Evolutionary conservation across 2,797 vertebrate genomes (phyloP).

Genomic region (Spea hammondii): DNA sequence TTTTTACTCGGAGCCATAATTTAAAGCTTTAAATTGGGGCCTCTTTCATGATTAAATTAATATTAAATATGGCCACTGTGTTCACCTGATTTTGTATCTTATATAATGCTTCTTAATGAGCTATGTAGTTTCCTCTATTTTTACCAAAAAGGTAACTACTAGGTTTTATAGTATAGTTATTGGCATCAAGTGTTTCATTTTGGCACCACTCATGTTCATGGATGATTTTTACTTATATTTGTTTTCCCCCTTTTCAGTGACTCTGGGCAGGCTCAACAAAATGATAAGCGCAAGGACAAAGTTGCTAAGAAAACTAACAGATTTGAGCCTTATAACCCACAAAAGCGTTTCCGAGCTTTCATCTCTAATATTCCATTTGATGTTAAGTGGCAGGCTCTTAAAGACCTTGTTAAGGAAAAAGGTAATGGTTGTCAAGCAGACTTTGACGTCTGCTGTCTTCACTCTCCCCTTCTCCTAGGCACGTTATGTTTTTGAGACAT

Average conservation of each 20-base stretch:
- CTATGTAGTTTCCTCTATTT: not conserved
- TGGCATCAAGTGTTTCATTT: too few species aligned
- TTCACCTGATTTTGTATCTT: not conserved
- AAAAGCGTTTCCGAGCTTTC: conserved; percentile 86
- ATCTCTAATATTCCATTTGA: conserved; percentile 98
- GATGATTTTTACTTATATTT: conserved; percentile 9
- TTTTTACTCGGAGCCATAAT: too few species aligned
- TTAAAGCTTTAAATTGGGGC: too few species aligned
- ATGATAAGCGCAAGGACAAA: conserved; percentile 86
- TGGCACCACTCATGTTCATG: too few species aligned
- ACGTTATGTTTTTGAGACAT: too few species aligned
- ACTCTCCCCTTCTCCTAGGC: not conserved
- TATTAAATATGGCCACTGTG: not conserved
- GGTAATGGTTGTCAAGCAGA: conserved; percentile 74
- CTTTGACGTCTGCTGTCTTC: conserved; percentile 38
- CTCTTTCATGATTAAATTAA: not conserved
- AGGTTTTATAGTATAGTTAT: not conserved
- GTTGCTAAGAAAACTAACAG: conserved; percentile 86
- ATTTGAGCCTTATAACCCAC: conserved; percentile 84
- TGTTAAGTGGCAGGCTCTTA: conserved; percentile 96
- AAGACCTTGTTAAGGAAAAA: conserved; percentile 98
- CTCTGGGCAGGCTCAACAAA: conserved; percentile 78
- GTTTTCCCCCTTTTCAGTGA: conserved; percentile 67
- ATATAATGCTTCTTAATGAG: not conserved
- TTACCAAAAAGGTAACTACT: not conserved